Percentiles rank a stretch among this genome's conserved stretches.
These are phyloP conservation scores for Synanceia verrucosa DNA, from an alignment of 2,797 vertebrate species.

Conservation along the genomic window DNA sequence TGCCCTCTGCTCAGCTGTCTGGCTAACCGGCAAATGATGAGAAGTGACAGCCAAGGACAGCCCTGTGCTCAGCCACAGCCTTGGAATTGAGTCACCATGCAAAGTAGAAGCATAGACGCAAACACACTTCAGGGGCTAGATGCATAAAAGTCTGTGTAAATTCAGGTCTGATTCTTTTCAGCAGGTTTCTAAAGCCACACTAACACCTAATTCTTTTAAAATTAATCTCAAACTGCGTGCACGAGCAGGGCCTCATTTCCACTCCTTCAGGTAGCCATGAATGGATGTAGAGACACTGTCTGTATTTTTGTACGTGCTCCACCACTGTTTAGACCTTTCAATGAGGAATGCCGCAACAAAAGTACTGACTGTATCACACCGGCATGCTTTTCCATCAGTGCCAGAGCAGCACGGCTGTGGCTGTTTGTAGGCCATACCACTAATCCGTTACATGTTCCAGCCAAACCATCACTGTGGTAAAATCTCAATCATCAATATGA, in stretches of 20 bases:
- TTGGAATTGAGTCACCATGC: slow-evolving; percentile 68
- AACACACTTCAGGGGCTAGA: slow-evolving; percentile 6
- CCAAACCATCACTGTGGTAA: neutral
- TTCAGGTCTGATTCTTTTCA: neutral
- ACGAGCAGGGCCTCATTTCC: neutral
- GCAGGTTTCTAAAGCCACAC: neutral
- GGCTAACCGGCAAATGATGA: slow-evolving; percentile 68
- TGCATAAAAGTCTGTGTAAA: neutral
- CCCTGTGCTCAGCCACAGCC: slow-evolving; percentile 55
- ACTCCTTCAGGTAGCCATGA: neutral
- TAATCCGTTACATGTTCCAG: neutral
- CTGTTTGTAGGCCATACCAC: neutral
- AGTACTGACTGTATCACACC: neutral
- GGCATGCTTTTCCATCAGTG: neutral
- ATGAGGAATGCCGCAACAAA: neutral
- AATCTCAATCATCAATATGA: neutral
- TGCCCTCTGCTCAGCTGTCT: slow-evolving; percentile 69
- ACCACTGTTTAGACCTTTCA: neutral
- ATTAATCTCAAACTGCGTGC: neutral
- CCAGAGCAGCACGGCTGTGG: neutral
- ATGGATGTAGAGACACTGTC: neutral
- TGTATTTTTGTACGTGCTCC: neutral
- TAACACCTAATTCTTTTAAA: neutral
- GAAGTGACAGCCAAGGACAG: slow-evolving; percentile 78
- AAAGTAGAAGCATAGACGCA: slow-evolving; percentile 40